phyloP scores from a whole-genome alignment of 2,888 invertebrate genomes.

The Clostera curtula region DNA sequence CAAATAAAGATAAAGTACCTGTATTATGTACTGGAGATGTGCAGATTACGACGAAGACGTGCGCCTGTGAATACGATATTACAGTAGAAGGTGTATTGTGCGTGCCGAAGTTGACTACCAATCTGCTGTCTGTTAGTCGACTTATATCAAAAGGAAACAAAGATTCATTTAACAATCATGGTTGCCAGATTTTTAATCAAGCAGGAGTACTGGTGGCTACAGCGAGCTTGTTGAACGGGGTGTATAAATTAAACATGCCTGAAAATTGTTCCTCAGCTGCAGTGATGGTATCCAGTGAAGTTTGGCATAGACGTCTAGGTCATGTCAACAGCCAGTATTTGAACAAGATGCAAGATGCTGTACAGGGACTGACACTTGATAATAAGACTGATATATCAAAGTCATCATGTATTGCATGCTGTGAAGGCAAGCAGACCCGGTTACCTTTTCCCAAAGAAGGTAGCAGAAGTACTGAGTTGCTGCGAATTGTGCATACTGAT shows the following conservation, averaged over 20 bases:
- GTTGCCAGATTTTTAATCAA: constrained; percentile 14
- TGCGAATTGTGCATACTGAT: constrained; percentile 10
- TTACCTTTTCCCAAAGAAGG: constrained; percentile 11
- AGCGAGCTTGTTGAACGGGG: constrained; percentile 15
- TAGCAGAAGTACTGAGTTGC: constrained; percentile 9
- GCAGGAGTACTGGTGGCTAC: constrained; percentile 13
- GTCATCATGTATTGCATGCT: constrained; percentile 11
- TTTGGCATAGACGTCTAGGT: not conserved
- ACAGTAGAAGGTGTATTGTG: constrained; percentile 14
- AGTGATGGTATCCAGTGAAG: no score
- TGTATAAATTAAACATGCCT: constrained; percentile 15
- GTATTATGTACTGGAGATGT: constrained; percentile 17
- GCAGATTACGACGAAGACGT: constrained; percentile 9
- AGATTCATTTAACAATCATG: constrained; percentile 13
- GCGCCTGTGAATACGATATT: constrained; percentile 8
- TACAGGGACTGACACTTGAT: not conserved
- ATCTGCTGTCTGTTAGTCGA: constrained; percentile 9
- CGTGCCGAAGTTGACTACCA: constrained; percentile 12
- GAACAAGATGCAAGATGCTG: constrained; percentile 2
- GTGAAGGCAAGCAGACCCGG: constrained; percentile 16
- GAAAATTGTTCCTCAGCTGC: constrained; percentile 3
- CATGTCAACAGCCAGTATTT: not conserved
- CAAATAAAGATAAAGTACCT: constrained; percentile 16
- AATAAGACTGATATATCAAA: constrained; percentile 2
- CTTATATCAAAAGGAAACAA: constrained; percentile 19